Base-by-base conservation (phyloP, 2,888 invertebrate genomes). In the Brachyopa scutellaris region DNA sequence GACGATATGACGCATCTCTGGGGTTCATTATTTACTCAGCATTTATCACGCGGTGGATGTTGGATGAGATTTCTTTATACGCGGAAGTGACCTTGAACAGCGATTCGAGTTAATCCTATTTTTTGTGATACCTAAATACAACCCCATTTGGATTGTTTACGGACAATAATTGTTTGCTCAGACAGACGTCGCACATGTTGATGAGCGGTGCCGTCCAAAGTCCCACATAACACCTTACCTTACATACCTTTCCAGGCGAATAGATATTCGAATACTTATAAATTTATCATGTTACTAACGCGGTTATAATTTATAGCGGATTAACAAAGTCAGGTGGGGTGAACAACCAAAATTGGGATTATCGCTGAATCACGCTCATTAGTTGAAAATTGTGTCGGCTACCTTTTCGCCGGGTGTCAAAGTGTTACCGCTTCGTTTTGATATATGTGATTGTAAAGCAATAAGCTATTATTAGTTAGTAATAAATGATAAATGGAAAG, bases 21-120 rank as follows among this genome's bases (percentile, higher is more conserved):
- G 19, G 19, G 6, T 19, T 33, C 19, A 19, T 15, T 62, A 4
- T 21, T 23, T 47, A 47, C n/a, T 17, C 9, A 19, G 36, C 15
- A 17, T 26, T 47, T n/a, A n/a, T n/a, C n/a, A n/a, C n/a, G n/a
- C n/a, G n/a, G n/a, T n/a, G n/a, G n/a, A n/a, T n/a, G n/a, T n/a
- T n/a, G n/a, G n/a, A n/a, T n/a, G n/a, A n/a, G n/a, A n/a, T n/a
- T n/a, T n/a, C n/a, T n/a, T n/a, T n/a, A n/a, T n/a, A n/a, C 47
- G 15, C 11, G 59, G 74, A 74, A 36, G 40, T 74, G 67, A 74
- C 79, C 74, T 79, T 74, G 67, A 79, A 53, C 11, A 3, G 9
- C 23, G 3, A 36, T 17, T 47, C 38, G 36, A 17, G 36, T 13
- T 21, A 49, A 31, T 19, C 47, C n/a, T n/a, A n/a, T n/a, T 36